phyloP scores from a whole-genome alignment of 1,140 invertebrate species.

The Laupala kohalensis region DNA sequence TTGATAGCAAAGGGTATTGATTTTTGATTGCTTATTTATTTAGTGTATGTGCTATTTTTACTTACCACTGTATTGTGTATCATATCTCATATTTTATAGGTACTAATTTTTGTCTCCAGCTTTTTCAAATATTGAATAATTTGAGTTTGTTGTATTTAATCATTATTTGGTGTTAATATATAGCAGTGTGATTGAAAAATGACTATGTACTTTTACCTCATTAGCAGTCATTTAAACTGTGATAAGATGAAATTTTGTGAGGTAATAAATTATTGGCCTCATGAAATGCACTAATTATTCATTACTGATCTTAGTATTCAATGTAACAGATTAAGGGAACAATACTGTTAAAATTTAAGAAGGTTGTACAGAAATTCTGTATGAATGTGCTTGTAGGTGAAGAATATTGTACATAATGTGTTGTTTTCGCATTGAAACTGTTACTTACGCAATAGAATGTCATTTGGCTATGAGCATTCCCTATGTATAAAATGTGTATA shows the following conservation, averaged over 20 bases:
- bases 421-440: not conserved
- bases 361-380: not conserved
- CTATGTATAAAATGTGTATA: not conserved
- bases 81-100: not conserved
- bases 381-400: not conserved
- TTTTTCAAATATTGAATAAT: not conserved
- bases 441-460: not conserved
- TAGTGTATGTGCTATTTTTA: not conserved
- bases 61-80: not conserved
- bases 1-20: not conserved
- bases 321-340: not conserved
- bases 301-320: not conserved
- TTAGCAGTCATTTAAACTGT: not conserved
- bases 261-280: not conserved
- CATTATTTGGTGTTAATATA: not conserved
- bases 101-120: not conserved
- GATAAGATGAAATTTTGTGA: not conserved
- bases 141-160: not conserved
- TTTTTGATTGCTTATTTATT: not conserved
- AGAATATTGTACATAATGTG: not conserved
- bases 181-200: not conserved
- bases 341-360: not conserved
- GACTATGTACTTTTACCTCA: not conserved
- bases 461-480: not conserved
- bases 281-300: not conserved